Evolutionary conservation across 2,113 vertebrate genomes (phyloP).

Genomic region (Octodon degus): DNA sequence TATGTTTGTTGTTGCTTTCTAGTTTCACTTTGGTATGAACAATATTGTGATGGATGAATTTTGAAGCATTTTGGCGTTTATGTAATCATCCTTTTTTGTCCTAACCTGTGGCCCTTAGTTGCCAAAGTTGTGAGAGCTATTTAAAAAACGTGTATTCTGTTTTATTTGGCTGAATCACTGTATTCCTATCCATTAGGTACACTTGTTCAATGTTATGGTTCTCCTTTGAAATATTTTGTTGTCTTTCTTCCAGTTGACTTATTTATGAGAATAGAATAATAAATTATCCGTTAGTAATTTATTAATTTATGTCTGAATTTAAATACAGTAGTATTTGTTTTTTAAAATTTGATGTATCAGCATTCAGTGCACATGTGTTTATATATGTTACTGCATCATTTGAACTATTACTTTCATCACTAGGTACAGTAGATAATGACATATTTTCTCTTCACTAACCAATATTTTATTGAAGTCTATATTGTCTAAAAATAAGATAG

Average conservation of each 20-base stretch:
- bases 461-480: background rate
- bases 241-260: background rate
- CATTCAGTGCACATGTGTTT: background rate
- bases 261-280: background rate
- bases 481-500: background rate
- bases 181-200: background rate
- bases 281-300: background rate
- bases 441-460: background rate
- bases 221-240: too few species aligned
- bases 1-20: background rate
- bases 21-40: background rate
- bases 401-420: background rate
- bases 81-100: background rate
- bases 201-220: background rate
- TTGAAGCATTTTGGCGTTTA: background rate
- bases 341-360: background rate
- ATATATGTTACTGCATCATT: background rate
- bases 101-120: background rate
- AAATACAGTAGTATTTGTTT: background rate
- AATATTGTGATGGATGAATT: background rate
- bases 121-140: background rate
- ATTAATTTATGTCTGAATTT: background rate
- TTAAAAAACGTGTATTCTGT: background rate
- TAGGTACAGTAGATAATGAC: background rate
- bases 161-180: background rate